Evolutionary conservation across 2,113 vertebrate species (phyloP).

Genomic region (Pterocles burchelli): DNA sequence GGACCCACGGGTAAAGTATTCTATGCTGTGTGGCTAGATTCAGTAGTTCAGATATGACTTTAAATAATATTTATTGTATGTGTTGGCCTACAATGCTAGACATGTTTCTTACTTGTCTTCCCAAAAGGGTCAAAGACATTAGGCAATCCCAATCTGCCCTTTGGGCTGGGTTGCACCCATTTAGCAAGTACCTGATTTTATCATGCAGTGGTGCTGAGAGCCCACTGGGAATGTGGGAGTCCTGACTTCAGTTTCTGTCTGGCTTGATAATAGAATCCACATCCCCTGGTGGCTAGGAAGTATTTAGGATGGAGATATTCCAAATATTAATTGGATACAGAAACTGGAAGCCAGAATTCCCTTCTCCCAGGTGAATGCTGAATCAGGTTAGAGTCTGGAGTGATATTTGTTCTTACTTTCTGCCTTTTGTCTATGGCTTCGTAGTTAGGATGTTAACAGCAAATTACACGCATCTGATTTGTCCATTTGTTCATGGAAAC

Average conservation of each 20-base stretch:
- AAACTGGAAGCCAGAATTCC: neutral
- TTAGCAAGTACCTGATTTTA: neutral
- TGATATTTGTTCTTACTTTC: neutral
- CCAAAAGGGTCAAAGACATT: neutral
- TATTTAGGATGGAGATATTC: constrained; percentile 13
- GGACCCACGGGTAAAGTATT: accelerated
- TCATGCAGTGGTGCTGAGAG: neutral
- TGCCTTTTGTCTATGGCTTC: neutral
- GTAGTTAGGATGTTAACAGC: neutral
- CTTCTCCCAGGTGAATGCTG: neutral
- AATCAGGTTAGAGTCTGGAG: neutral
- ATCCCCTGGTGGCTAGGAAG: neutral
- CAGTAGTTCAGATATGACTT: neutral
- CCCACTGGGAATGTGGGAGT: neutral
- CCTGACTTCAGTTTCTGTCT: neutral
- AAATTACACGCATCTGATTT: neutral
- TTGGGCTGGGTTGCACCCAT: neutral
- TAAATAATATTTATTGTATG: neutral
- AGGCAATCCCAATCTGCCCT: neutral
- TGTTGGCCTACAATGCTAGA: neutral
- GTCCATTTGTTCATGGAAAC: neutral
- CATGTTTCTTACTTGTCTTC: neutral
- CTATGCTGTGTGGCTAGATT: neutral
- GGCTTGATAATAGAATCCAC: neutral
- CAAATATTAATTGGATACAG: constrained; percentile 19